Conservation (phyloP, 30 jellyfish, hydroid and myxozoan species). For the Aurelia aurita region DNA sequence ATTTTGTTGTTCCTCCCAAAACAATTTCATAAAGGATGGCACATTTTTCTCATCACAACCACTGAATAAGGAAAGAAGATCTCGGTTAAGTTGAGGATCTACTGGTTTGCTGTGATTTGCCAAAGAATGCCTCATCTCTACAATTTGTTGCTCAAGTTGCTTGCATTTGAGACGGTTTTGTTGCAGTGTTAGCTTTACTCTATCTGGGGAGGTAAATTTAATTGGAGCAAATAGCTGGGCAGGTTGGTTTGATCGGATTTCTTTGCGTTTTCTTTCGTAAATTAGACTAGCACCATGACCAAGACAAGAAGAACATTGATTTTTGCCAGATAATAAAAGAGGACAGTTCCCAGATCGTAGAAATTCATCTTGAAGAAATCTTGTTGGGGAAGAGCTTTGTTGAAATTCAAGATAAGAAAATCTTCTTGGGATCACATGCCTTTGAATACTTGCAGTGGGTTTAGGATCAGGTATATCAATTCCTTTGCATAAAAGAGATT, state of each 20-base stretch:
- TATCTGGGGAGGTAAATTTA: constrained; percentile 22
- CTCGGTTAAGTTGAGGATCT: constrained; percentile 41
- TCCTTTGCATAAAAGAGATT: constrained; percentile 13
- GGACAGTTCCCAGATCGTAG: constrained; percentile 35
- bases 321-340: constrained; percentile 13
- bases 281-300: constrained; percentile 20
- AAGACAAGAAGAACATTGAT: constrained; percentile 44
- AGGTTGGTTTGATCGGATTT: constrained; percentile 19
- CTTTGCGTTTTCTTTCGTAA: constrained; percentile 43
- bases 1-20: constrained; percentile 58
- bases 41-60: constrained; percentile 36
- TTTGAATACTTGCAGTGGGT: constrained; percentile 38
- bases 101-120: constrained; percentile 44
- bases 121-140: constrained; percentile 31
- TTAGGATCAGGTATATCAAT: constrained; percentile 39
- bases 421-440: constrained; percentile 56
- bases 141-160: constrained; percentile 39
- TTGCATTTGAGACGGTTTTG: constrained; percentile 43
- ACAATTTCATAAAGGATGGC: constrained; percentile 54
- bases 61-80: constrained; percentile 12
- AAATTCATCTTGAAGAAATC: constrained; percentile 55
- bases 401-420: constrained; percentile 15
- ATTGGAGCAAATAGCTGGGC: constrained; percentile 40
- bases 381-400: constrained; percentile 4
- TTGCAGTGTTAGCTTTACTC: constrained; percentile 55